A percentile compares a stretch with the other conserved stretches of the same genome.
phyloP scores from a whole-genome alignment of 2,888 invertebrate genomes.

The Parapristionchus giblindavisi region DNA sequence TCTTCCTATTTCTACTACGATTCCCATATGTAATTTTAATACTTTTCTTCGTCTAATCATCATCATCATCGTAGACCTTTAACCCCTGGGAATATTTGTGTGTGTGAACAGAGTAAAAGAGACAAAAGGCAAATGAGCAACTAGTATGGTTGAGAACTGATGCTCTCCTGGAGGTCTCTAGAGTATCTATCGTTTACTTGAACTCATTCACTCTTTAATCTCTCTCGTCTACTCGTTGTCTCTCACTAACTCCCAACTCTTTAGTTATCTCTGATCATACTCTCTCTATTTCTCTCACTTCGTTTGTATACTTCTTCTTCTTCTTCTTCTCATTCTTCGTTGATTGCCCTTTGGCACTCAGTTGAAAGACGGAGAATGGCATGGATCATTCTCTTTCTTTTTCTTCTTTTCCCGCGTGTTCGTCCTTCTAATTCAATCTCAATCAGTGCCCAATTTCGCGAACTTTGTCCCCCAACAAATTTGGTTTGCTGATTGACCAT shows the following conservation, averaged over 20 bases:
- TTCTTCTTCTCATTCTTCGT: neutral
- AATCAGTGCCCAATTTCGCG: too few relatives aligned
- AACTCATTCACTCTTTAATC: neutral
- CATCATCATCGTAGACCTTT: too few relatives aligned
- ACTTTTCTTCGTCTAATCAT: neutral
- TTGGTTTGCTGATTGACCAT: too few relatives aligned
- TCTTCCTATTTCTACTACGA: neutral
- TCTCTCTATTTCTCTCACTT: neutral
- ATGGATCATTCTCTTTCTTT: too few relatives aligned
- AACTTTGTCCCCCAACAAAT: too few relatives aligned
- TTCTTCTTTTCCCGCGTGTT: too few relatives aligned
- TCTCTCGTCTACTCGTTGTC: neutral
- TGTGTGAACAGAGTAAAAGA: neutral
- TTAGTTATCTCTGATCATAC: neutral
- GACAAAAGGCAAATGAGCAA: too few relatives aligned
- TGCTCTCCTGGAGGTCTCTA: too few relatives aligned
- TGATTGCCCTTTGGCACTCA: neutral
- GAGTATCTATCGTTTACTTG: too few relatives aligned
- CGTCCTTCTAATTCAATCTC: too few relatives aligned
- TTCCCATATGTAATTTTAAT: neutral
- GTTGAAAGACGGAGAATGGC: too few relatives aligned
- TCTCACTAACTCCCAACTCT: neutral
- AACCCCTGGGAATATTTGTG: neutral
- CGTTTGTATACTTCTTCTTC: neutral
- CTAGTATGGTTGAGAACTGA: too few relatives aligned